These are phyloP conservation scores for Heterochromis multidens DNA, from an alignment of 2,113 vertebrate genomes.

Conservation along the genomic window DNA sequence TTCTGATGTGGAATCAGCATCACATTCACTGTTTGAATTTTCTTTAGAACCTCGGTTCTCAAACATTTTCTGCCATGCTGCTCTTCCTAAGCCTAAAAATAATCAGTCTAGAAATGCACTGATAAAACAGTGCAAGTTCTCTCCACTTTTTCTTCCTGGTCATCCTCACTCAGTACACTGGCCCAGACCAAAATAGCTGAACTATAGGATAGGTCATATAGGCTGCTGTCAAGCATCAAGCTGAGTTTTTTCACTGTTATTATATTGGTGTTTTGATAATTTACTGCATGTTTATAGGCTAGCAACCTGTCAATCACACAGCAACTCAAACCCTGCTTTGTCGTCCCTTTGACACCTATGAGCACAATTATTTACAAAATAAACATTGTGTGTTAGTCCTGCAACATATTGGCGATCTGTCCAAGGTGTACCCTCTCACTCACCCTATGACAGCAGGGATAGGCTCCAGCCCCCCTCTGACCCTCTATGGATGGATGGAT, in stretches of 20 bases:
- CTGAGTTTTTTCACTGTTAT: background rate
- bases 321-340: background rate
- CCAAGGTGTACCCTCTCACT: too few relatives aligned
- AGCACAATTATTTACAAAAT: background rate
- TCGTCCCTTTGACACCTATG: background rate
- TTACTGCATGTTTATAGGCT: background rate
- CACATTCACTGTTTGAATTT: background rate
- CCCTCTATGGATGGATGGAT: too few relatives aligned
- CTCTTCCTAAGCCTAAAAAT: background rate
- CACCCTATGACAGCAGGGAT: background rate
- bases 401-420: background rate
- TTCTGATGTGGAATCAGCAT: background rate
- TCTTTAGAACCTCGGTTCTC: background rate
- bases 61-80: background rate
- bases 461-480: background rate
- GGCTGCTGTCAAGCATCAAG: rapidly evolving
- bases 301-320: background rate
- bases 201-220: background rate
- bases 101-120: background rate
- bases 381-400: rapidly evolving
- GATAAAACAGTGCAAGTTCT: background rate
- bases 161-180: background rate
- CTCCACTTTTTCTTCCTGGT: background rate
- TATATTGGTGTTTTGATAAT: background rate
- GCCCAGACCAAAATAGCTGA: background rate